Conservation (phyloP, 2,797 vertebrate genomes). For the Naso thynnoides region DNA sequence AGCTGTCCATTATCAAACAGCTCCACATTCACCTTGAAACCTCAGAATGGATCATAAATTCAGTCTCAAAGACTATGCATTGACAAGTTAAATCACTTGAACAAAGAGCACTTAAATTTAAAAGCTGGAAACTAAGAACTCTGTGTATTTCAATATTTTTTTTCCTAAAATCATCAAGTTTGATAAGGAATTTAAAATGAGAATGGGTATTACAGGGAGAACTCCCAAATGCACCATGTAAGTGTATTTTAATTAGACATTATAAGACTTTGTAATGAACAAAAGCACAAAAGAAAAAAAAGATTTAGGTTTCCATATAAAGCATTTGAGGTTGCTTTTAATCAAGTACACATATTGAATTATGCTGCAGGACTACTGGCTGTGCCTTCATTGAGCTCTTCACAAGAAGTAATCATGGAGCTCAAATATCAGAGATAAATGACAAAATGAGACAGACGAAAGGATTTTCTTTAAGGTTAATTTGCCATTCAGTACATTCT, state of each 20-base stretch:
- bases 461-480: conserved; percentile 15
- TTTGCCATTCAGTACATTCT: conserved; percentile 6
- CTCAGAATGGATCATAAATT: conserved; percentile 11
- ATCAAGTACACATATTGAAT: conserved; percentile 34
- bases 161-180: conserved; percentile 9
- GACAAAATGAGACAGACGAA: conserved; percentile 10
- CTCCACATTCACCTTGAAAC: conserved; percentile 12
- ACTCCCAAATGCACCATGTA: conserved; percentile 2
- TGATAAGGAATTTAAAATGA: too few relatives aligned
- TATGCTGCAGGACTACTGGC: conserved; percentile 20
- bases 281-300: background rate
- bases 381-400: conserved; percentile 37
- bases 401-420: conserved; percentile 28
- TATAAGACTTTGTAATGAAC: background rate
- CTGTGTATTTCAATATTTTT: background rate
- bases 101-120: background rate
- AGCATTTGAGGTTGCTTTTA: conserved; percentile 31
- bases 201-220: background rate
- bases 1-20: conserved; percentile 38
- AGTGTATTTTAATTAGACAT: background rate
- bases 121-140: conserved; percentile 13
- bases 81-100: background rate
- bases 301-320: conserved; percentile 28
- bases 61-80: too few relatives aligned
- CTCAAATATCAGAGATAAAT: conserved; percentile 31